Evolutionary conservation across 2,888 invertebrate species (phyloP), one percentile per base, ranked within the genome.

Genomic region (Meteorus colon): DNA sequence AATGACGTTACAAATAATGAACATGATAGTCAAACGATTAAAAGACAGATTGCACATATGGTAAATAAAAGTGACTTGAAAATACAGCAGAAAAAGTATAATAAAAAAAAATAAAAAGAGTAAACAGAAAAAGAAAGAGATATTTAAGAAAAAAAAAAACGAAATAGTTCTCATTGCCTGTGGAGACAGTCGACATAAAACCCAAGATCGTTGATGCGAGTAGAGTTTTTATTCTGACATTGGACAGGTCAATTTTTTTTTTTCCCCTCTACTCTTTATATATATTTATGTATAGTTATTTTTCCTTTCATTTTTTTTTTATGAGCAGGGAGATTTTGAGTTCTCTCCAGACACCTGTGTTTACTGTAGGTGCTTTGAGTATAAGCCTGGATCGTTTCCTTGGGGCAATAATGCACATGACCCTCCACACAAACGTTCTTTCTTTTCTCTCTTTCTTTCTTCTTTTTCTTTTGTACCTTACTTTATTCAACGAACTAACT

Each of bases 331-430:
- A 5, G 55, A 55, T 55, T 19, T 55, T 10, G 19, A 55, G 24
- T 41, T 60, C 65, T 60, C 62, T 65, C 34, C 48, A 71, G 48
- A 80, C 85, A 86, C 83, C 86, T 84, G 86, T 86, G 82, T 86
- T 85, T 86, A 84, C 83, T 80, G 73, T 82, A 66, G 55, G 62
- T 74, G 74, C 77, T 80, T 80, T 78, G 41, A 41, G 81, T 82
- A 83, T 80, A 19, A 19, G n/a, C 19, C n/a, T 55, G 55, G 5
- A 55, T 55, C 55, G 55, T 10, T n/a, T 55, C 19, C 55, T 55
- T 19, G 55, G 19, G 81, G 79, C 80, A 82, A 82, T 82, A 83
- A 82, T 81, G 77, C 75, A 62, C 34, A 68, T 59, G 37, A 74
- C 55, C 73, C 75, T 66, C 75, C 73, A 41, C 60, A 12, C 60